These are phyloP conservation scores for Coregonus ussuriensis DNA, from an alignment of 2,797 vertebrate species.

Conservation along the genomic window DNA sequence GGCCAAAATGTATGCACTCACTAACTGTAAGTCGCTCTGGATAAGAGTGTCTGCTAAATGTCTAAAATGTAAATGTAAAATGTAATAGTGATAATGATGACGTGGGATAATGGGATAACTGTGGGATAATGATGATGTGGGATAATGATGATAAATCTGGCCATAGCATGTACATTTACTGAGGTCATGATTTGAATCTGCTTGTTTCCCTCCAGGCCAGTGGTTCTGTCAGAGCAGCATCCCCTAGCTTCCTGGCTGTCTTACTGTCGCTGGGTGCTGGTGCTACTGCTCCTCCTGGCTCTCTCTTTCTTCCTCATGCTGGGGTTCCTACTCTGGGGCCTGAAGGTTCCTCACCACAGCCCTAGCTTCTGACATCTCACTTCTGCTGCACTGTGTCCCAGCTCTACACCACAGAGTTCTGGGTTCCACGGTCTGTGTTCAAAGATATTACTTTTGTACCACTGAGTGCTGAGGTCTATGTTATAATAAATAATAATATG, in stretches of 20 bases:
- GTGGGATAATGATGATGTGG: not conserved
- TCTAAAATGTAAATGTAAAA: no score
- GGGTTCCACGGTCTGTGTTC: not conserved
- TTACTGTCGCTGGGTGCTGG: not conserved
- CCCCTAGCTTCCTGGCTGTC: constrained; percentile 6
- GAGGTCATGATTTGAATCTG: not conserved
- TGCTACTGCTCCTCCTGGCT: not conserved
- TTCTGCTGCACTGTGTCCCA: not conserved
- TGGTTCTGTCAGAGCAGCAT: not conserved
- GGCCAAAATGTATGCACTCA: no score
- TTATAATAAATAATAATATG: not conserved
- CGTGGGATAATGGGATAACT: no score
- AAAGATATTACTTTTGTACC: not conserved
- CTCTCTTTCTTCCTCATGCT: not conserved
- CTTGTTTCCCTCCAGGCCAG: not conserved
- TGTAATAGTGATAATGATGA: no score
- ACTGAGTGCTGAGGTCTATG: no score
- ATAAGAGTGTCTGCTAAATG: no score
- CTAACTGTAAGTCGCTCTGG: no score
- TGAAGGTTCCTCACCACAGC: not conserved
- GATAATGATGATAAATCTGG: not conserved
- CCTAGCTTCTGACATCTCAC: not conserved
- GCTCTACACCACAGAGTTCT: not conserved
- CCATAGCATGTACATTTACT: not conserved
- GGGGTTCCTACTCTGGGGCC: constrained; percentile 1